These are phyloP conservation scores for Scaptomyza reducta DNA, from an alignment of 2,888 invertebrate genomes.

Conservation along the genomic window DNA sequence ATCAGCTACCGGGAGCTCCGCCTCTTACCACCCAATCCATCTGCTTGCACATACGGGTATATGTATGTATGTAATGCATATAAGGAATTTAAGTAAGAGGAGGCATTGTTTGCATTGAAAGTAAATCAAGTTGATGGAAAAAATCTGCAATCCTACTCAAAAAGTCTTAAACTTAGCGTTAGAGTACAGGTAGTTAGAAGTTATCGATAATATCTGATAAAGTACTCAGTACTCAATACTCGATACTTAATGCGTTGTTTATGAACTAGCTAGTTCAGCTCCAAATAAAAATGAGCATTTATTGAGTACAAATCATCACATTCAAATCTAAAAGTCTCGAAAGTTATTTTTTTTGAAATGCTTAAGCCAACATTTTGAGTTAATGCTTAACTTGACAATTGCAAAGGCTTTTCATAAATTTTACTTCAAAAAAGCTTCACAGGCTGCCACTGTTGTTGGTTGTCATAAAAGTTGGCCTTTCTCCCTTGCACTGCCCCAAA, in stretches of 20 bases:
- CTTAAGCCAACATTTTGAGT: neutral
- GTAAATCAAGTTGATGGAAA: neutral
- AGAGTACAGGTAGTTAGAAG: neutral
- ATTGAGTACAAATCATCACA: no score
- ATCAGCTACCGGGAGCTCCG: slow-evolving; percentile 27
- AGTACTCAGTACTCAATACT: neutral
- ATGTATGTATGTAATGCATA: neutral
- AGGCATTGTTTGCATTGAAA: neutral
- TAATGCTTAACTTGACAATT: slow-evolving; percentile 1
- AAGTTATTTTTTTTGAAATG: no score
- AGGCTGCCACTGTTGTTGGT: slow-evolving; percentile 13
- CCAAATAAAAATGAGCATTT: neutral
- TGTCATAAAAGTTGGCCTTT: neutral
- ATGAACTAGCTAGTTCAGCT: neutral
- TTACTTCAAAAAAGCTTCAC: slow-evolving; percentile 1
- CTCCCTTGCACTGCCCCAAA: neutral
- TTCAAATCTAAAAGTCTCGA: no score
- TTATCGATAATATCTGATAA: neutral
- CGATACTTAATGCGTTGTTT: neutral
- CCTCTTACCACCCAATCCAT: neutral
- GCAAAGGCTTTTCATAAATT: slow-evolving; percentile 7
- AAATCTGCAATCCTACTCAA: neutral
- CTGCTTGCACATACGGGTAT: neutral
- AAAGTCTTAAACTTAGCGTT: neutral
- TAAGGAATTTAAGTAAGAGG: neutral